phyloP scores from a whole-genome alignment of 2,888 invertebrate species.

The Podotricha telesiphe region DNA sequence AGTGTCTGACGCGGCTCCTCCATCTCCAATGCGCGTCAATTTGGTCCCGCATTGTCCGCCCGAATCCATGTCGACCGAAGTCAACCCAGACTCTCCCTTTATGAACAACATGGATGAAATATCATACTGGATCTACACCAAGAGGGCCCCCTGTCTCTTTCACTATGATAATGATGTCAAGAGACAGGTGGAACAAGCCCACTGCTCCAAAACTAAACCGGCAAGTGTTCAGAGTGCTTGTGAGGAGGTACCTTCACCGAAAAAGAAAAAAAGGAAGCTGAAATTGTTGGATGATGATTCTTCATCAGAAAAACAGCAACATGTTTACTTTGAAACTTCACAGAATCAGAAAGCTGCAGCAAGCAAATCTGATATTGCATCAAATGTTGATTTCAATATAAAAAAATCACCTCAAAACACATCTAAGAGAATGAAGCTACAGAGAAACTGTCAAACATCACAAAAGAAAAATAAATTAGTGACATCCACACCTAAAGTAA shows the following conservation, averaged over 20 bases:
- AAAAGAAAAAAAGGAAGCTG: conserved; percentile 69
- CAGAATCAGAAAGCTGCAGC: conserved; percentile 52
- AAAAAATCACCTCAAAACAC: conserved; percentile 63
- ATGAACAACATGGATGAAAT: conserved; percentile 79
- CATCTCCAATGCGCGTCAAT: conserved; percentile 45
- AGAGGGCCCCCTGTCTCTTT: conserved; percentile 75
- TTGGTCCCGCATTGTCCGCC: conserved; percentile 33
- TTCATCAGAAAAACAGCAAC: conserved; percentile 60
- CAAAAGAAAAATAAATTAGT: conserved; percentile 67
- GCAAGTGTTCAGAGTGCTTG: conserved; percentile 54
- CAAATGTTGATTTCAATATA: conserved; percentile 71
- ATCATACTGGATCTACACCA: conserved; percentile 75
- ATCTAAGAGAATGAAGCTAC: conserved; percentile 57
- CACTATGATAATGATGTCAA: conserved; percentile 67
- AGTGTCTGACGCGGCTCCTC: conserved; percentile 53
- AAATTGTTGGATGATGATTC: conserved; percentile 66
- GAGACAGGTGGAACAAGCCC: conserved; percentile 58
- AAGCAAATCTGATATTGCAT: conserved; percentile 61
- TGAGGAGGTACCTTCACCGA: conserved; percentile 55
- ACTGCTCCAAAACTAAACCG: conserved; percentile 58
- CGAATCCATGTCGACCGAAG: conserved; percentile 39
- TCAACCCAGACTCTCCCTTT: conserved; percentile 59
- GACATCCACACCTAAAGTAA: conserved; percentile 69
- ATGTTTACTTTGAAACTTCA: conserved; percentile 67
- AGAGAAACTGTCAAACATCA: conserved; percentile 55